Conservation (phyloP, 2,113 vertebrate genomes). For the Bambusicola thoracicus region DNA sequence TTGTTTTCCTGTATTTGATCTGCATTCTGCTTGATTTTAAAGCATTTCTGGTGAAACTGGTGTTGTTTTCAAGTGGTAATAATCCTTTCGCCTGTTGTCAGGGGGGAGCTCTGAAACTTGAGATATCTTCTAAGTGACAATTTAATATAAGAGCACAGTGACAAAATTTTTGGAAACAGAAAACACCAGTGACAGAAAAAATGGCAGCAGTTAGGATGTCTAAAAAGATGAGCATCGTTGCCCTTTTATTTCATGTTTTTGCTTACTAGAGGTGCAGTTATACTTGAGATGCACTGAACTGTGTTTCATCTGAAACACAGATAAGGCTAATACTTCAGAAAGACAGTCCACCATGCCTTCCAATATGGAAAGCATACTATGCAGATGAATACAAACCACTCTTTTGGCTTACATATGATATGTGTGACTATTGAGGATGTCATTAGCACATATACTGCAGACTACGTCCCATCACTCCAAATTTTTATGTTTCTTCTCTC, state of each 20-base stretch:
- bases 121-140: background rate
- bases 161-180: background rate
- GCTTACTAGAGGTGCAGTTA: background rate
- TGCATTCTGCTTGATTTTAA: constrained; percentile 9
- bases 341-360: background rate
- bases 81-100: background rate
- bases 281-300: background rate
- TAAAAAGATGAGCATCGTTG: background rate
- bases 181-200: background rate
- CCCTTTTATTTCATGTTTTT: background rate
- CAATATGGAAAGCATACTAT: background rate
- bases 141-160: background rate
- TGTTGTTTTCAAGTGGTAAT: background rate
- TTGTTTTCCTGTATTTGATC: constrained; percentile 29
- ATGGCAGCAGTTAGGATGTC: accelerated
- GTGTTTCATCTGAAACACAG: background rate
- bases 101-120: background rate
- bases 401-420: background rate
- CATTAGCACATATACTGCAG: background rate
- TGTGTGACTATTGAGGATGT: background rate
- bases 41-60: background rate
- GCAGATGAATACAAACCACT: background rate
- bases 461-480: background rate
- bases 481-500: background rate
- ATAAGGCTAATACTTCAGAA: background rate